These are phyloP conservation scores for Pogonomyrmex californicus DNA, from an alignment of 1,140 invertebrate species.

Conservation along the genomic window DNA sequence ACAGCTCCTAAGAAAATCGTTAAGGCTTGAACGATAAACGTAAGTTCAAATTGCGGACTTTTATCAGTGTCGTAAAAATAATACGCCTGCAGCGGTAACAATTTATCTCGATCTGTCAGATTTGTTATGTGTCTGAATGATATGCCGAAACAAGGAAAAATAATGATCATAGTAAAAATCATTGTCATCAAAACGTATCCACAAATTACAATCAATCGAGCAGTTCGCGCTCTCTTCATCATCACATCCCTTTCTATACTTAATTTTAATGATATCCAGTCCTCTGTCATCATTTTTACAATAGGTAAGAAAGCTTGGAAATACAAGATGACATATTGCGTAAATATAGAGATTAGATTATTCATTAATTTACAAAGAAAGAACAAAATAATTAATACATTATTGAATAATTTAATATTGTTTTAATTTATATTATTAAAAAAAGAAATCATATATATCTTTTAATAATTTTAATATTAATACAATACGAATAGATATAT, in stretches of 20 bases:
- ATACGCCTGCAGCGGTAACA: background rate
- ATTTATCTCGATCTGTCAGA: background rate
- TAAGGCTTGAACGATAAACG: background rate
- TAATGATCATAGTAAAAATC: background rate
- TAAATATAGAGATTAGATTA: background rate
- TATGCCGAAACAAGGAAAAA: background rate
- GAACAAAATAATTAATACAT: background rate
- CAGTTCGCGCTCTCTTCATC: background rate
- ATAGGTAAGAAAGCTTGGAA: background rate
- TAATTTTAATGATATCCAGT: background rate
- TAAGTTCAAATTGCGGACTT: constrained; percentile 10
- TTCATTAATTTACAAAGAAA: background rate
- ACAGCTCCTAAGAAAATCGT: background rate
- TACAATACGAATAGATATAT: background rate
- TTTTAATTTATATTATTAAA: background rate
- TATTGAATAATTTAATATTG: background rate
- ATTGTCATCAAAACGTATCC: background rate
- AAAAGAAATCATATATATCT: background rate
- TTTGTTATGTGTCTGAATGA: constrained; percentile 1
- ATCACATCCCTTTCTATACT: background rate
- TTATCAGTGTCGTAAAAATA: constrained; percentile 35
- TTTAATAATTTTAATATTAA: background rate
- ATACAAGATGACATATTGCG: background rate
- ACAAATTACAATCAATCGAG: background rate
- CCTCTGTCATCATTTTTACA: constrained; percentile 9